These are phyloP conservation scores for Mizuhopecten yessoensis DNA, from an alignment of 1,140 invertebrate genomes.

Conservation along the genomic window DNA sequence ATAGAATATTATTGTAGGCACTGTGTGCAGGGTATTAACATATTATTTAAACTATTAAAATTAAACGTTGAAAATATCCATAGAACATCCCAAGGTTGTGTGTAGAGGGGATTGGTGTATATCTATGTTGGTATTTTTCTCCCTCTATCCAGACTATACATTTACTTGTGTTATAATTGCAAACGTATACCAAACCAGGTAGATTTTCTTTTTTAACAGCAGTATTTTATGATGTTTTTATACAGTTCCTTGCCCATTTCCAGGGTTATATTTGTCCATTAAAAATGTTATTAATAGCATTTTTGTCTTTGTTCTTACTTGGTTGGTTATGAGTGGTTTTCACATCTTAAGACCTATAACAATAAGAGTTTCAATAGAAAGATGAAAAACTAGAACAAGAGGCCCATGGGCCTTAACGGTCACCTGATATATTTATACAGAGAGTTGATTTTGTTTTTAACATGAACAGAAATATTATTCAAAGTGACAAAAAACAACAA, in stretches of 20 bases:
- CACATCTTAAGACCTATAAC: too few relatives aligned
- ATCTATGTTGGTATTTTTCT: too few relatives aligned
- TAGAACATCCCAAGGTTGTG: neutral
- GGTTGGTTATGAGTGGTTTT: too few relatives aligned
- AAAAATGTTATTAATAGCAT: neutral
- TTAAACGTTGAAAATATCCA: neutral
- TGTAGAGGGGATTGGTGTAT: neutral
- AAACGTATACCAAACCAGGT: neutral
- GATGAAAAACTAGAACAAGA: too few relatives aligned
- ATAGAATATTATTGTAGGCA: too few relatives aligned
- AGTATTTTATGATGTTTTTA: neutral
- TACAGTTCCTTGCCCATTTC: neutral
- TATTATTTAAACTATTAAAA: neutral
- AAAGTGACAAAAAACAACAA: too few relatives aligned
- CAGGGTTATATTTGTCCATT: neutral
- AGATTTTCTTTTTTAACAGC: neutral
- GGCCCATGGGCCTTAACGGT: too few relatives aligned
- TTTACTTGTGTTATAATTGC: neutral
- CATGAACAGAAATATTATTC: too few relatives aligned
- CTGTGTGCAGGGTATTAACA: too few relatives aligned
- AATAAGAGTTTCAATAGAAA: too few relatives aligned
- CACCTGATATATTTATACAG: too few relatives aligned
- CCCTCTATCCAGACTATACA: neutral
- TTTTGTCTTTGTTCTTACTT: neutral
- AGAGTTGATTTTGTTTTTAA: too few relatives aligned